Evolutionary conservation across 2,113 vertebrate species (phyloP).

Genomic region (Hippopotamus amphibius): DNA sequence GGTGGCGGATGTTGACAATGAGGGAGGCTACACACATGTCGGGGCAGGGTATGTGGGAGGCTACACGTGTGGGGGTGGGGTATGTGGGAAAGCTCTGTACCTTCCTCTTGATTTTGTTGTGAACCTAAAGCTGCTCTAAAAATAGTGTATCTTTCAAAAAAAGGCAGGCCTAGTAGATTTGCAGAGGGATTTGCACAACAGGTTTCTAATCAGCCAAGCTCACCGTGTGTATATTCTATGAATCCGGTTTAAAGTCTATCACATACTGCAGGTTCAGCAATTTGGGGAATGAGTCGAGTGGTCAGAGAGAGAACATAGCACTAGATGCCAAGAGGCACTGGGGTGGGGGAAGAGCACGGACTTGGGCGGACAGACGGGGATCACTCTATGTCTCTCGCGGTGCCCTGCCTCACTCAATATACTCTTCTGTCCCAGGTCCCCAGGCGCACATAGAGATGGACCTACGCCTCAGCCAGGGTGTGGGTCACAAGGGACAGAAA

Average conservation of each 20-base stretch:
- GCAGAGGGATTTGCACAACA: neutral
- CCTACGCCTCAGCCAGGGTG: neutral
- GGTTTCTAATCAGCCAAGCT: neutral
- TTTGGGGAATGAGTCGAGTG: neutral
- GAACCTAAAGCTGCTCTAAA: neutral
- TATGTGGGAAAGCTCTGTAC: neutral
- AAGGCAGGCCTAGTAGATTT: neutral
- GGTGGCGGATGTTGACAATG: neutral
- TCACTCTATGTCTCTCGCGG: neutral
- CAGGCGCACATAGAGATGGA: neutral
- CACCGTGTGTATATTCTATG: neutral
- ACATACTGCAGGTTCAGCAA: neutral
- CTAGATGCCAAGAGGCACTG: neutral
- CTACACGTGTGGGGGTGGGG: too few relatives aligned
- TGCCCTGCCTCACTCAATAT: neutral
- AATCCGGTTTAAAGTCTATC: neutral
- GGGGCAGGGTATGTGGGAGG: neutral
- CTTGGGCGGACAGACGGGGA: neutral
- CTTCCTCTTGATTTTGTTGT: neutral
- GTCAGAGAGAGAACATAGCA: neutral
- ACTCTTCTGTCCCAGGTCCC: too few relatives aligned
- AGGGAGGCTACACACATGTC: neutral
- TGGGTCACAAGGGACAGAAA: neutral
- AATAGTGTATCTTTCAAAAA: neutral
- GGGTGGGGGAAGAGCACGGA: neutral